Evolutionary conservation across 2,113 vertebrate genomes (phyloP).

Genomic region (Nesoenas mayeri): DNA sequence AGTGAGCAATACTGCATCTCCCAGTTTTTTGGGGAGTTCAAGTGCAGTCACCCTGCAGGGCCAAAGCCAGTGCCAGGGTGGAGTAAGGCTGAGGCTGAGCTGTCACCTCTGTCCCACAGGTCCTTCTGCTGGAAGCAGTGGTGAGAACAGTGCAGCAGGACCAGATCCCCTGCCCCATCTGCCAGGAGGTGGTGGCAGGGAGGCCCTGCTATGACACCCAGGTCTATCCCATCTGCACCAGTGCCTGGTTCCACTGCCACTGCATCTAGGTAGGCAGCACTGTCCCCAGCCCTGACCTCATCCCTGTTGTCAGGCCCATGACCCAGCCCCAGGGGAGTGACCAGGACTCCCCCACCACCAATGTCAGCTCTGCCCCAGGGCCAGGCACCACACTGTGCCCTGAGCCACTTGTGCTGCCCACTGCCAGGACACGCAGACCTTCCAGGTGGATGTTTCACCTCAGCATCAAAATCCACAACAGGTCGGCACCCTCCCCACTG

Average conservation of each 20-base stretch:
- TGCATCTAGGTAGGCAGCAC: neutral
- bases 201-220: neutral
- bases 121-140: neutral
- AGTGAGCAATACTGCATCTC: neutral
- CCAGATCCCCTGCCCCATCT: neutral
- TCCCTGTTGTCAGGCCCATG: neutral
- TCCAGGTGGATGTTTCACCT: too few relatives aligned
- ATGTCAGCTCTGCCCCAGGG: neutral
- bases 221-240: neutral
- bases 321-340: neutral
- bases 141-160: neutral
- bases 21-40: neutral
- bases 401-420: too few relatives aligned
- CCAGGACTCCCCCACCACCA: neutral
- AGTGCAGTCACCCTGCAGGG: neutral
- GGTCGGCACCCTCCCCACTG: too few relatives aligned
- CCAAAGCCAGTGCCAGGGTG: too few relatives aligned
- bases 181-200: neutral
- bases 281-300: neutral
- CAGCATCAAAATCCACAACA: too few relatives aligned
- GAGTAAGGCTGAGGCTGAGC: neutral
- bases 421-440: too few relatives aligned
- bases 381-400: too few relatives aligned
- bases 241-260: neutral
- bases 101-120: neutral